Evolutionary conservation across 2,888 invertebrate species (phyloP).

Genomic region (Tenodera sinensis): DNA sequence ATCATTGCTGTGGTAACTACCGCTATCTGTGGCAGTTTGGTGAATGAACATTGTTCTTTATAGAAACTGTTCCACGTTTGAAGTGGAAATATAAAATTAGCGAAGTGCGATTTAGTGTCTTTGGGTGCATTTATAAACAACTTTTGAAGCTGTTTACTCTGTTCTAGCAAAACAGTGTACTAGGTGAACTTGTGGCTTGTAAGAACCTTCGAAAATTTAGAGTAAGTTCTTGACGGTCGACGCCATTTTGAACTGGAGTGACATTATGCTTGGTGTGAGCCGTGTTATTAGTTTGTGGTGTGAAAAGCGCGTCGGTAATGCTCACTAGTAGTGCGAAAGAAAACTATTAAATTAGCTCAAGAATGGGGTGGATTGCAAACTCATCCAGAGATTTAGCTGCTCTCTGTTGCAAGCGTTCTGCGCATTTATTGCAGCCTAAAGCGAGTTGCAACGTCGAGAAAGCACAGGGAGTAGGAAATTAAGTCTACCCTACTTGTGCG

Average conservation of each 20-base stretch:
- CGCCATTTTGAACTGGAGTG: conserved; percentile 32
- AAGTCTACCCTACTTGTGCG: conserved; percentile 44
- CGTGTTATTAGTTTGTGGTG: conserved; percentile 3
- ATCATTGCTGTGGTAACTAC: neutral
- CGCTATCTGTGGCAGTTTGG: conserved; percentile 6
- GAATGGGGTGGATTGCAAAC: conserved; percentile 9
- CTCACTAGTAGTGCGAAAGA: neutral
- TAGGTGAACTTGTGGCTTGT: neutral
- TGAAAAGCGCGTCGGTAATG: neutral
- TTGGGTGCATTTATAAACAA: neutral
- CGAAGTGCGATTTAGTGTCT: neutral
- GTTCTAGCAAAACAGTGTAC: neutral
- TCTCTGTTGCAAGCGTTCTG: conserved; percentile 39
- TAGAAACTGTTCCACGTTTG: conserved; percentile 7
- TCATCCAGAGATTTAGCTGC: neutral
- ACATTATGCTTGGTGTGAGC: conserved; percentile 27
- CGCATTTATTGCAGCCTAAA: conserved; percentile 46
- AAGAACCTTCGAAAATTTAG: neutral
- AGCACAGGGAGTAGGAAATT: conserved; percentile 50
- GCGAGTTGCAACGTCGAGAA: conserved; percentile 47
- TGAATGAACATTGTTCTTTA: neutral
- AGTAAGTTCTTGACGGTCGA: conserved; percentile 12
- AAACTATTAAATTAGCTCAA: neutral
- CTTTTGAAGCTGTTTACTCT: neutral
- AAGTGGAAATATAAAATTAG: neutral